Evolutionary conservation across 1,140 invertebrate genomes (phyloP).

Genomic region (Aphelenchoides fujianensis): DNA sequence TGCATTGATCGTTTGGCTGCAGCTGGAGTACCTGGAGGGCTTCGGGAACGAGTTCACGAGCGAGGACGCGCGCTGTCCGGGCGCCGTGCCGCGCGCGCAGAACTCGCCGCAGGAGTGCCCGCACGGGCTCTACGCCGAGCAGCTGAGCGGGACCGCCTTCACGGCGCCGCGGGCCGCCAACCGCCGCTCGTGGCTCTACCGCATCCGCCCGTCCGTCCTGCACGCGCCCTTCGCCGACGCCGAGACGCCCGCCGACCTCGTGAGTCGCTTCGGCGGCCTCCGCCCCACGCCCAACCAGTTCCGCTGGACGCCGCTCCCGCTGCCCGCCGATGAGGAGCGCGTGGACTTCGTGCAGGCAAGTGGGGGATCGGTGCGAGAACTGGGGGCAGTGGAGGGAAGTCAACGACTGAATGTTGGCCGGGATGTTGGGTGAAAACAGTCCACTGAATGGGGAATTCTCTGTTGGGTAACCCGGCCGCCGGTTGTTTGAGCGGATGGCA

Average conservation of each 20-base stretch:
- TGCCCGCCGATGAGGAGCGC: slow-evolving; percentile 68
- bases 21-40: slow-evolving; percentile 77
- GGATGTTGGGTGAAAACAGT: too few relatives aligned
- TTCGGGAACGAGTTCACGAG: slow-evolving; percentile 88
- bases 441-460: too few relatives aligned
- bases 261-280: slow-evolving; percentile 47
- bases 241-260: slow-evolving; percentile 64
- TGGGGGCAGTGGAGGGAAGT: too few relatives aligned
- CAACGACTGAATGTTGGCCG: too few relatives aligned
- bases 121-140: slow-evolving; percentile 92
- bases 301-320: slow-evolving; percentile 85
- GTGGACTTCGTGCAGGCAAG: slow-evolving; percentile 73
- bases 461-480: too few relatives aligned
- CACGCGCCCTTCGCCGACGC: slow-evolving; percentile 73
- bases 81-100: slow-evolving; percentile 74
- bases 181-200: slow-evolving; percentile 83
- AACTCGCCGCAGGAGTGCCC: slow-evolving; percentile 90
- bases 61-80: slow-evolving; percentile 81
- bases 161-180: slow-evolving; percentile 83
- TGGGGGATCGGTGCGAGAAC: too few relatives aligned
- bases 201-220: slow-evolving; percentile 82
- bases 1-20: slow-evolving; percentile 16
- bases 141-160: slow-evolving; percentile 90
- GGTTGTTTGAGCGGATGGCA: too few relatives aligned
- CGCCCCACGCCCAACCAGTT: slow-evolving; percentile 68